A percentile compares a stretch with the other conserved stretches of the same genome.
Conservation (phyloP, 2,113 vertebrate genomes). For the Mandrillus leucophaeus region DNA sequence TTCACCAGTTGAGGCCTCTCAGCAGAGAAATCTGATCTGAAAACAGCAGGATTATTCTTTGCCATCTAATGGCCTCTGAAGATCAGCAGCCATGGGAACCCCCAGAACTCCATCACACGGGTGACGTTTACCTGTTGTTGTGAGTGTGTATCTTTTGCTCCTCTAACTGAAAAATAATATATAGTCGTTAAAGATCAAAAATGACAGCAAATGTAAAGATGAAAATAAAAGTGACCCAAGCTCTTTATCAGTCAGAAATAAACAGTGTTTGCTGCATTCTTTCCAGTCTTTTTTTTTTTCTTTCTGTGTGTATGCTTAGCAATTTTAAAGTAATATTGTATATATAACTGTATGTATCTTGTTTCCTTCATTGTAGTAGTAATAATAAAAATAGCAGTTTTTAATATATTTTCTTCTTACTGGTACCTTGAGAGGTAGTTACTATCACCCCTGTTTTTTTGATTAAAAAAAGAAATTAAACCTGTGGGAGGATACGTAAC, state of each 20-base stretch:
- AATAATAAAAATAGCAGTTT: conserved; percentile 20
- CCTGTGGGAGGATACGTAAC: neutral
- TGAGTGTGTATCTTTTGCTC: neutral
- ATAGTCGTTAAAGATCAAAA: neutral
- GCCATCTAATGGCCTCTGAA: neutral
- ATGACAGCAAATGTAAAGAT: neutral
- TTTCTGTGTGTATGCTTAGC: neutral
- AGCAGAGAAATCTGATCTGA: neutral
- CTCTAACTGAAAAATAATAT: neutral
- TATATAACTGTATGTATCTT: neutral
- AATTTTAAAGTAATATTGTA: neutral
- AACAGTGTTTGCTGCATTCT: neutral
- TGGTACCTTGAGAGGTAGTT: neutral
- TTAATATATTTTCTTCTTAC: neutral
- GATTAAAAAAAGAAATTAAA: neutral
- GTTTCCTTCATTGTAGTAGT: neutral
- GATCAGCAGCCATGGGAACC: neutral
- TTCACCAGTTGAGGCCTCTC: too few species aligned
- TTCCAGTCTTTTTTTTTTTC: neutral
- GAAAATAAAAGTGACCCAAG: neutral
- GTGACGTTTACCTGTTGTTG: neutral
- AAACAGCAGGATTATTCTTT: neutral
- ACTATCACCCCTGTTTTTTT: neutral
- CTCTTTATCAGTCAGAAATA: neutral
- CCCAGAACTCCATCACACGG: neutral